Evolutionary conservation across 2,113 vertebrate species (phyloP), one percentile per base, ranked within the genome.

Genomic region (Strix aluco): DNA sequence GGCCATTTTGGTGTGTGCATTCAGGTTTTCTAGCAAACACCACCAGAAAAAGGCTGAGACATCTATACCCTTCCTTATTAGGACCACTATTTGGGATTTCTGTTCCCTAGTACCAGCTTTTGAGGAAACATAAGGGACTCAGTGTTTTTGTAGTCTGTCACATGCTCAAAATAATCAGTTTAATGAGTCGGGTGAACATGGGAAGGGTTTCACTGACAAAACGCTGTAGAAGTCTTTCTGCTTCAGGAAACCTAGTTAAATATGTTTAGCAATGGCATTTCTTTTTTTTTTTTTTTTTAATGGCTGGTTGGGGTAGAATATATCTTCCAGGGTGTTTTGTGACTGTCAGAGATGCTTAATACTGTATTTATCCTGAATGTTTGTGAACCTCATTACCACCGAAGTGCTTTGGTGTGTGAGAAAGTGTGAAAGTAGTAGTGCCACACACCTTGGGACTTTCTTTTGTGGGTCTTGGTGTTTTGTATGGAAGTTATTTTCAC

Each of bases 1-100:
- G 8, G 6, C 29, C 1, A 0, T 19, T 65, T 65, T 13, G 38
- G 1, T 27, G 2, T 1, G 1, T 10, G 23, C 36, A 4, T 51
- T 46, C 14, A 11, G 30, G 15, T 73, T 80, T 55, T 49, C 21
- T 29, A 66, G 29, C 59, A 55, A 34, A 14, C 21, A 11, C 26
- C 17, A 2, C 17, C 25, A 34, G 57, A 51, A 61, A 5, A 70
- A 71, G 73, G 22, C 59, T 38, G 29, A 62, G 27, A 15, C 54
- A 2, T 55, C 47, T 19, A 2, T 63, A 7, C 34, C 34, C 36
- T 23, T 30, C 36, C 16, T 58, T 49, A 15, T 5, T 42, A 47
- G 29, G 23, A 13, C 18, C 13, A 0, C 3, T 15, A 0, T 11
- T 19, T 6, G 58, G 22, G 30, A 29, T 51, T 34, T 59, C 21